Conservation (phyloP, 92 coral and sea anemone species). For the Porites evermanni region DNA sequence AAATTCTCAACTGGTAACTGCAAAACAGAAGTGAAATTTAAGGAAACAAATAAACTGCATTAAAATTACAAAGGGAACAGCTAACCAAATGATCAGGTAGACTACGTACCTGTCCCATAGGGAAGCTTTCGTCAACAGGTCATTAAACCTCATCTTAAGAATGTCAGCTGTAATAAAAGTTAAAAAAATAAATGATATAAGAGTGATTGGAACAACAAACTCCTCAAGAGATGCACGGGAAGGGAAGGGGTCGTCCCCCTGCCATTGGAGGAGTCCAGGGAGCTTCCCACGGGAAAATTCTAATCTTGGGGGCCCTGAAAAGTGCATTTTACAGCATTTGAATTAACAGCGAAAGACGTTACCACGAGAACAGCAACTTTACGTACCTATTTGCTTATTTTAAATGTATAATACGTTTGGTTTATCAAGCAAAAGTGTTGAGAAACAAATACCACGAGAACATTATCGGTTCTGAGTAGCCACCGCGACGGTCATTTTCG, state of each 20-base stretch:
- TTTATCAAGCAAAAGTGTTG: too few relatives aligned
- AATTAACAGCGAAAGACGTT: too few relatives aligned
- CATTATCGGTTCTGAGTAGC: not conserved
- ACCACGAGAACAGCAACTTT: too few relatives aligned
- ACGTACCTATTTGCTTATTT: too few relatives aligned
- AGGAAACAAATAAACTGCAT: not conserved
- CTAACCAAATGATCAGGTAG: too few relatives aligned
- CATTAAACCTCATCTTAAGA: not conserved
- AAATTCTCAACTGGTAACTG: slow-evolving; percentile 30
- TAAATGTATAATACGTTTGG: too few relatives aligned
- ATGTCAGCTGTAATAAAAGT: not conserved
- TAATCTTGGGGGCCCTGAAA: too few relatives aligned
- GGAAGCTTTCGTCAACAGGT: slow-evolving; percentile 28
- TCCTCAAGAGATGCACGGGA: not conserved
- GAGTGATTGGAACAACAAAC: not conserved
- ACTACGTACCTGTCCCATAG: slow-evolving; percentile 28
- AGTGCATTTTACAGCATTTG: too few relatives aligned
- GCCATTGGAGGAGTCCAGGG: too few relatives aligned
- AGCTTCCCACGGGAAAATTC: too few relatives aligned
- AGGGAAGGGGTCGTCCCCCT: too few relatives aligned
- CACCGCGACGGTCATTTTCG: too few relatives aligned
- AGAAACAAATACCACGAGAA: not conserved
- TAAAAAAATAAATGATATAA: not conserved
- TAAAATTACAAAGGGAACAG: not conserved
- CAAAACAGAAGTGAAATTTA: not conserved